Evolutionary conservation across 2,888 invertebrate genomes (phyloP).

Genomic region (Asteroscopus sphinx): DNA sequence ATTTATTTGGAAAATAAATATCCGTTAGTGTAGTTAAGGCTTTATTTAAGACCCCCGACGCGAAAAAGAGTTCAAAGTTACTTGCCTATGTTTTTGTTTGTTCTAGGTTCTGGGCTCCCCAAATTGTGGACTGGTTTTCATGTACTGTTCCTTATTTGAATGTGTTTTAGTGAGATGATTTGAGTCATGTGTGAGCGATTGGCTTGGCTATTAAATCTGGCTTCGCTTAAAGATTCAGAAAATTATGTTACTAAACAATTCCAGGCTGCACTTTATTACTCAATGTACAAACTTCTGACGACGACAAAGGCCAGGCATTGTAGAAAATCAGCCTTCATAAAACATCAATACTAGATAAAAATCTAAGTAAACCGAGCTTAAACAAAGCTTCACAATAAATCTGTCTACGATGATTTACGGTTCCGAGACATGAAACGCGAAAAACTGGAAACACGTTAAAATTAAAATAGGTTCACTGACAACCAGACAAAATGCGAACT

Average conservation of each 20-base stretch:
- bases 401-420: conserved; percentile 15
- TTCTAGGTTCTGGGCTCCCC: not conserved
- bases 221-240: not conserved
- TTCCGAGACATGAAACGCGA: conserved; percentile 15
- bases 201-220: not conserved
- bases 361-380: conserved; percentile 17
- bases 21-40: conserved; percentile 23
- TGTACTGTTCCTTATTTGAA: too few species aligned
- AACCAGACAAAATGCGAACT: conserved; percentile 13
- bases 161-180: too few species aligned
- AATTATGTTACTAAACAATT: too few species aligned
- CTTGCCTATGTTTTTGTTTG: not conserved
- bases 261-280: too few species aligned
- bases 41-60: conserved; percentile 6
- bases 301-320: too few species aligned
- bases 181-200: too few species aligned
- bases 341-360: conserved; percentile 15
- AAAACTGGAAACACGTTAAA: not conserved
- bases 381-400: conserved; percentile 9
- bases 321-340: not conserved
- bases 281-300: not conserved
- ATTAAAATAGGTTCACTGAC: not conserved
- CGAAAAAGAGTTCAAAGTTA: not conserved
- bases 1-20: conserved; percentile 31
- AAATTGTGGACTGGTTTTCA: too few species aligned